Conservation (phyloP, 2,113 vertebrate genomes). For the Myrmecobius fasciatus region DNA sequence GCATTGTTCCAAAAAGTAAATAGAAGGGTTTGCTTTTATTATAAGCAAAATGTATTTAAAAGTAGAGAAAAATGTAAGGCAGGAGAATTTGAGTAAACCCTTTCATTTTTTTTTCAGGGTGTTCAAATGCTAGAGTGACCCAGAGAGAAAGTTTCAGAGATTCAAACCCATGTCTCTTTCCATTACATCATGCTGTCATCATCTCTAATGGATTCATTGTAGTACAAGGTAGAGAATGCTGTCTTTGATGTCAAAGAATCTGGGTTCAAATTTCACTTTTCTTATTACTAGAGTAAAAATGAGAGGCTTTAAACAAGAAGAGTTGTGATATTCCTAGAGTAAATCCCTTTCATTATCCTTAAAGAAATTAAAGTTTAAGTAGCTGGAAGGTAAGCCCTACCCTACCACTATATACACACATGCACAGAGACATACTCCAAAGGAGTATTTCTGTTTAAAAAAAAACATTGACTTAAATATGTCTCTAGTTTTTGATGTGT, state of each 20-base stretch:
- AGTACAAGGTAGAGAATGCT: background rate
- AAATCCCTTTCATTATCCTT: no score
- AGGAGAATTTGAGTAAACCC: background rate
- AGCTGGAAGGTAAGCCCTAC: no score
- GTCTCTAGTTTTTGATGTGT: background rate
- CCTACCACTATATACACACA: no score
- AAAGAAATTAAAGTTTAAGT: no score
- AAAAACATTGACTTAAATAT: background rate
- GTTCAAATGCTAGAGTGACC: background rate
- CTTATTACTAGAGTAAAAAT: background rate
- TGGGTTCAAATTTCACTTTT: background rate
- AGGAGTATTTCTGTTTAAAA: background rate
- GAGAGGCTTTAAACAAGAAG: background rate
- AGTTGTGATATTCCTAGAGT: background rate
- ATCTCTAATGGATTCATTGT: background rate
- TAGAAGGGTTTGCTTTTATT: background rate
- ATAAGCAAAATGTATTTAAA: background rate
- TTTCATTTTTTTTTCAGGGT: background rate
- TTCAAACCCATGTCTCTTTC: background rate
- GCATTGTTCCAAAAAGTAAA: constrained; percentile 13
- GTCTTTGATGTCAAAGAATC: background rate
- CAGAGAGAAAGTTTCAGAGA: background rate
- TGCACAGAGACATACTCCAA: background rate
- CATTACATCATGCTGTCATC: background rate
- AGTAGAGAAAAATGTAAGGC: constrained; percentile 4